A percentile compares a stretch with the other conserved stretches of the same genome.
These are phyloP conservation scores for Otolemur garnettii DNA, from an alignment of 2,113 vertebrate species.

Conservation along the genomic window DNA sequence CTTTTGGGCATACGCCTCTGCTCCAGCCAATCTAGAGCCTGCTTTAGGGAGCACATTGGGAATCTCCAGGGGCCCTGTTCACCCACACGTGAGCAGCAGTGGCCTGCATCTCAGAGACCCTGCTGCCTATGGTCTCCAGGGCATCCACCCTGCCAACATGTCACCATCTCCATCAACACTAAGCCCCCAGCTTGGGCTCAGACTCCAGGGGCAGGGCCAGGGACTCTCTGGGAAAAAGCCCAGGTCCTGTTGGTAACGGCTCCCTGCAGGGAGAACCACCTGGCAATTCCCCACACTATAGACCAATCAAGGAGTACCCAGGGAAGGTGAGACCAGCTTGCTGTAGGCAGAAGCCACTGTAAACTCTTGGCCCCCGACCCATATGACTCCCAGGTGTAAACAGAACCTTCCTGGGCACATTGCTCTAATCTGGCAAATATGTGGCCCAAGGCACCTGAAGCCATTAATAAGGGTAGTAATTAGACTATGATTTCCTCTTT, in stretches of 20 bases:
- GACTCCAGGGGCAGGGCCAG: background rate
- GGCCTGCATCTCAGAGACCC: background rate
- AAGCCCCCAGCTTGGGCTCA: background rate
- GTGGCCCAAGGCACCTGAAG: background rate
- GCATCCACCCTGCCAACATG: background rate
- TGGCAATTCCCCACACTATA: background rate
- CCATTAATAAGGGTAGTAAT: slow-evolving; percentile 77
- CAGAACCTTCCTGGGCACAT: background rate
- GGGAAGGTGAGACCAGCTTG: background rate
- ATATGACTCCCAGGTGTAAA: background rate
- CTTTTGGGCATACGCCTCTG: rapidly evolving
- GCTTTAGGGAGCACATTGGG: rapidly evolving
- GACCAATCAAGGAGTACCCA: rapidly evolving
- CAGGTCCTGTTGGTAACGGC: background rate
- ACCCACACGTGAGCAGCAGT: background rate
- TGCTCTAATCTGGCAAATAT: background rate
- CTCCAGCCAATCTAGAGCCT: background rate
- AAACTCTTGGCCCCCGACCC: background rate
- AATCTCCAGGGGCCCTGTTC: background rate
- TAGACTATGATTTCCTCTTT: slow-evolving; percentile 84
- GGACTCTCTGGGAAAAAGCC: background rate
- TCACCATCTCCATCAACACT: too few species aligned
- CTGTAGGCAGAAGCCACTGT: background rate
- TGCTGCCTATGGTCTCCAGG: background rate
- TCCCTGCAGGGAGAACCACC: background rate